Base-by-base conservation (phyloP, 2,888 invertebrate species). In the Hypselothyrea guttata region DNA sequence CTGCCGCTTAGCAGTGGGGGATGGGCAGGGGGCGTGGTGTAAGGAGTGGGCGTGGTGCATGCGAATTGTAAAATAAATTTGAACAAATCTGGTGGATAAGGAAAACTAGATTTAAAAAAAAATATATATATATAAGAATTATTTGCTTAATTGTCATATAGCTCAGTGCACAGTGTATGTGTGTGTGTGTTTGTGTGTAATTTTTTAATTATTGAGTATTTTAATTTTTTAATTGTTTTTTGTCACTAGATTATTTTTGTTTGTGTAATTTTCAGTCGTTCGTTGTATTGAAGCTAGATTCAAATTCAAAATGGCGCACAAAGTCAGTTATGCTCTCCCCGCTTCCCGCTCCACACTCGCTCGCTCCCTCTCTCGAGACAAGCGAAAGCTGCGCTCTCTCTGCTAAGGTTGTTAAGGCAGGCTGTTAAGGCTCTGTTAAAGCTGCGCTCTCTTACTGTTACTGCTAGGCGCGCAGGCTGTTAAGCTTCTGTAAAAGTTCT, bases 141-240 rank as follows among this genome's bases (percentile, higher is more conserved):
- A 5, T n/a, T n/a, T 15, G 16, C 38, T 16, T n/a, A 16, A 38
- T 11, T 38, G 49, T 49, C 30, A 44, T 28, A 13, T 67, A 67
- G 68, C 68, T 68, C 66, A 60, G 65, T 60, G 67, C 48, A 34
- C 68, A 62, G 62, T 52, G 44, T 12, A 2, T 45, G 27, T 40
- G 45, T n/a, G n/a, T n/a, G n/a, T n/a, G n/a, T n/a, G 46, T 54
- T 31, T 40, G 40, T 45, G 33, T 34, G 22, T 30, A 31, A 5
- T 22, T 16, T 22, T n/a, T 11, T 16, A 4, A 28, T 34, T 16
- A 35, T 52, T 53, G 54, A 54, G 53, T 53, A 53, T 53, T 54
- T 31, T 22, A 45, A 53, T 53, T 54, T 31, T 22, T 22, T 22
- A 22, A 5, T n/a, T n/a, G n/a, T n/a, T n/a, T n/a, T n/a, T n/a